Base-by-base conservation (phyloP, 2,888 invertebrate species). In the Spodoptera exigua region DNA sequence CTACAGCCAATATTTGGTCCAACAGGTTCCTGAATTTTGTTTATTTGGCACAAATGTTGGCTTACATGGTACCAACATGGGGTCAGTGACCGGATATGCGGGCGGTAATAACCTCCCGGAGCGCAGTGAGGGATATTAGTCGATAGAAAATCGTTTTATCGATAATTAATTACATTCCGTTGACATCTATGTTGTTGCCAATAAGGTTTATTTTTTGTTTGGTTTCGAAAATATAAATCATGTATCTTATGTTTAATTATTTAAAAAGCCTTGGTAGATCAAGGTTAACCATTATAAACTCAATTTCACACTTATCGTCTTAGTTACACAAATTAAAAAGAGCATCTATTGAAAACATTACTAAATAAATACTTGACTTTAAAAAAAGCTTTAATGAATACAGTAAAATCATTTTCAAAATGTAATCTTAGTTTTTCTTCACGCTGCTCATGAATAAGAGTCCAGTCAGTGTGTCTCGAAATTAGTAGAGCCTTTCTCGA, bases 21-120 rank as follows among this genome's bases (percentile, higher is more conserved):
- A 73, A 62, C 51, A 48, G 40, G 34, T 17, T 49, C 34, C 1
- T 45, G 34, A 39, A 18, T 17, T 17, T 18, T n/a, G 37, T 44
- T 32, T 52, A 44, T 55, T 63, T 52, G 48, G 44, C 52, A 36
- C 57, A 49, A 66, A 61, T 21, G 36, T 77, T 70, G 61, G 63
- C 40, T 41, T 45, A 57, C 49, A 34, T 60, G 56, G 46, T 54
- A 63, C 57, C 63, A 61, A 60, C 51, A 36, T 45, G 62, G 66
- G 84, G 74, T 86, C 84, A 52, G 67, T 79, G 87, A 81, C 81
- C 84, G 79, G 73, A 76, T 78, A 76, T 83, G 76, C 81, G 80
- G 80, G 81, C 76, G 67, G 74, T 83, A 82, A 82, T 83, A 79
- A 79, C 79, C 71, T 78, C 86, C 85, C 71, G 72, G 79, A 55